These are phyloP conservation scores for Drosophila testacea DNA, from an alignment of 2,888 invertebrate species.

Conservation along the genomic window DNA sequence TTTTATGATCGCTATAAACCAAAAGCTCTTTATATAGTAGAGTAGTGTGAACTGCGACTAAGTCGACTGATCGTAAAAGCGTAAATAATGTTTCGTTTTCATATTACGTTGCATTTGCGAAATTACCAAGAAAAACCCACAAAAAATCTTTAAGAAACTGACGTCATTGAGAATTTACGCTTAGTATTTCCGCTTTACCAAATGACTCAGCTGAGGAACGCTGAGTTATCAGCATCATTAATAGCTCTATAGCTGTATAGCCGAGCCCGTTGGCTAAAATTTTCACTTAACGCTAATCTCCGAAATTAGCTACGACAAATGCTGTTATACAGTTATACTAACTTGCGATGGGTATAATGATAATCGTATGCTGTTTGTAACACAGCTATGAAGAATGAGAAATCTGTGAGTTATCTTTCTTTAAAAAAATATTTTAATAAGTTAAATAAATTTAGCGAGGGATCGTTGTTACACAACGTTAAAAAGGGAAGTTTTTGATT, in stretches of 20 bases:
- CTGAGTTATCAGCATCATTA: conserved; percentile 37
- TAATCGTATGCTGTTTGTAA: conserved; percentile 17
- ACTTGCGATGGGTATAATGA: conserved; percentile 1
- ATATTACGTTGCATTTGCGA: conserved; percentile 15
- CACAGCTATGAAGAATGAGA: neutral
- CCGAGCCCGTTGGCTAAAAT: conserved; percentile 25
- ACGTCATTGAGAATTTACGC: conserved; percentile 53
- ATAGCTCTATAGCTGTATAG: conserved; percentile 10
- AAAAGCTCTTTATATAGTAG: conserved; percentile 7
- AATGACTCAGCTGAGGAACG: conserved; percentile 40
- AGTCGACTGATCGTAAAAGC: neutral
- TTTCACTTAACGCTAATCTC: conserved; percentile 50
- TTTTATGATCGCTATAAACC: conserved; percentile 36
- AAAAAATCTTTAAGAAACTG: conserved; percentile 41
- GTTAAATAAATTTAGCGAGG: too few relatives aligned
- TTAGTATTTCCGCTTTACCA: conserved; percentile 48
- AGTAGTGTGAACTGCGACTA: conserved; percentile 7
- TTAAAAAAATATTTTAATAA: neutral
- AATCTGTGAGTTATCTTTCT: neutral
- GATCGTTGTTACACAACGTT: too few relatives aligned
- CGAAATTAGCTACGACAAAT: conserved; percentile 58
- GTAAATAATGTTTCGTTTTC: conserved; percentile 41
- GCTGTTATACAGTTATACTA: conserved; percentile 44
- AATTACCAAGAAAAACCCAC: conserved; percentile 53
- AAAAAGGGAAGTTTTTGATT: too few relatives aligned